phyloP scores from a whole-genome alignment of 2,888 invertebrate genomes.

The Idaea aversata region DNA sequence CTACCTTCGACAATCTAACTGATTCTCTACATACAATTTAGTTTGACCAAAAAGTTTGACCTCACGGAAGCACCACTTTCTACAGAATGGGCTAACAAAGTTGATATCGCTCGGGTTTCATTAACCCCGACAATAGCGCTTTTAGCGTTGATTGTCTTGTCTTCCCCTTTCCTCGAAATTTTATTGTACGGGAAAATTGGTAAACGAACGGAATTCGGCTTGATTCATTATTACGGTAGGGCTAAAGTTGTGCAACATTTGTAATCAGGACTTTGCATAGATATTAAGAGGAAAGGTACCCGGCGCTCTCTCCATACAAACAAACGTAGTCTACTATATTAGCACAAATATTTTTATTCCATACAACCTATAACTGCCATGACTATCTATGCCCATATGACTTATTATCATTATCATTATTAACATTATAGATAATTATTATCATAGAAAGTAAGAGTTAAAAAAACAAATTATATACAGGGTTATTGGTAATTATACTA shows the following conservation, averaged over 20 bases:
- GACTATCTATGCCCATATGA: no score
- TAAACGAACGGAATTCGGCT: conserved; percentile 22
- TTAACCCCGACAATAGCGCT: conserved; percentile 27
- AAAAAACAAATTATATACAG: no score
- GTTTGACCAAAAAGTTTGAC: background rate
- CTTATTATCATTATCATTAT: no score
- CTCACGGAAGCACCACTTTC: background rate
- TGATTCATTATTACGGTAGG: conserved; percentile 11
- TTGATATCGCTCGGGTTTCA: conserved; percentile 28
- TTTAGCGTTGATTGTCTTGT: conserved; percentile 28
- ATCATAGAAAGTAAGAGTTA: no score
- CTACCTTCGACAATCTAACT: background rate
- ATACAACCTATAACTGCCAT: no score
- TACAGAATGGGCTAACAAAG: conserved; percentile 22
- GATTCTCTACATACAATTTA: no score
- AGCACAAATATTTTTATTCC: no score
- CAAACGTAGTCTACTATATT: no score
- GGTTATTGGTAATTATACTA: no score
- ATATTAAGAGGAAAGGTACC: background rate
- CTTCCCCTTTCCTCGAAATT: conserved; percentile 17
- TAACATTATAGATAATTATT: no score
- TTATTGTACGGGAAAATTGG: conserved; percentile 20
- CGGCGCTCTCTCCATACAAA: no score
- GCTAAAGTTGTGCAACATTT: background rate
- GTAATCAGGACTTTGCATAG: background rate